phyloP scores from a whole-genome alignment of 2,888 invertebrate species.

The Trisateles emortualis region DNA sequence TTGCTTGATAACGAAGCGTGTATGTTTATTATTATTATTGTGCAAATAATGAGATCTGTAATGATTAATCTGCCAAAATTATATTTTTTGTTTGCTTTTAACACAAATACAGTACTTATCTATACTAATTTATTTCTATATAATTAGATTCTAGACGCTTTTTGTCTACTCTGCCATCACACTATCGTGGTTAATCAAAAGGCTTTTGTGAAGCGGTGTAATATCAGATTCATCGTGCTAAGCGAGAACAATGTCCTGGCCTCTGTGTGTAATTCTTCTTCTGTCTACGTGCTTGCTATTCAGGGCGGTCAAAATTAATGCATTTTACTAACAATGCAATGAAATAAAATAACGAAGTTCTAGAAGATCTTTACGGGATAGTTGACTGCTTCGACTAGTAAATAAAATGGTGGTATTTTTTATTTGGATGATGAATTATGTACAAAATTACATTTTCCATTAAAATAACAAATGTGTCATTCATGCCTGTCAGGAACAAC shows the following conservation, averaged over 20 bases:
- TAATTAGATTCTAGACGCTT: background rate
- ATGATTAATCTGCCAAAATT: too few relatives aligned
- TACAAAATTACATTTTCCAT: too few relatives aligned
- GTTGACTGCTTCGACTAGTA: too few relatives aligned
- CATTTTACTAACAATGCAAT: background rate
- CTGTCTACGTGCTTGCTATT: background rate
- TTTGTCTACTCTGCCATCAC: background rate
- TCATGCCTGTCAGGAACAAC: too few relatives aligned
- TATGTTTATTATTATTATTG: too few relatives aligned
- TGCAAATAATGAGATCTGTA: too few relatives aligned
- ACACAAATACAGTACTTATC: background rate
- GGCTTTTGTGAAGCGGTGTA: background rate
- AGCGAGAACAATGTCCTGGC: background rate
- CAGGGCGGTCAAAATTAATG: background rate
- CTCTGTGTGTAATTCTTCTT: background rate
- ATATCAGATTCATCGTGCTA: background rate
- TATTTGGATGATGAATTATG: too few relatives aligned
- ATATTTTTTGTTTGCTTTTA: background rate
- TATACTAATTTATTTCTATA: too few relatives aligned
- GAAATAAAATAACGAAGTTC: background rate
- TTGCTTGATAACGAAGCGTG: too few relatives aligned
- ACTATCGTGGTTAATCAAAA: constrained; percentile 1
- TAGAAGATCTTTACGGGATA: too few relatives aligned
- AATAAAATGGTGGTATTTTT: too few relatives aligned
- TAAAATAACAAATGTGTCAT: too few relatives aligned